Percentiles rank a stretch among this genome's conserved stretches.
These are phyloP conservation scores for Heteropelma amictum DNA, from an alignment of 2,888 invertebrate species.

Conservation along the genomic window DNA sequence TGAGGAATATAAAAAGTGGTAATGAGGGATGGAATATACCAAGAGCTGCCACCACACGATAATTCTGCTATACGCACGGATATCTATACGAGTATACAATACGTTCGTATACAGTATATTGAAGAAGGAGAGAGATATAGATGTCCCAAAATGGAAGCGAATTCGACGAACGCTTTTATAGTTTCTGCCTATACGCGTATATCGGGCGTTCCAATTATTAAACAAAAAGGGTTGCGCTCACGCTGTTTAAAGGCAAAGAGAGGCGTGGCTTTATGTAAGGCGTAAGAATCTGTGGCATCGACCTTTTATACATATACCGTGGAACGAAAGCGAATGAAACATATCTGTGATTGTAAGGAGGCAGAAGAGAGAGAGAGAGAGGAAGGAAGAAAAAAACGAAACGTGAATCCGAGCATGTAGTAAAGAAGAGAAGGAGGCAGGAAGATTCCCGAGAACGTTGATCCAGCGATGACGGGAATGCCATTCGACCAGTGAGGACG, in stretches of 20 bases:
- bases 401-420: constrained; percentile 30
- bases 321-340: constrained; percentile 50
- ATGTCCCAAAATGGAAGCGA: constrained; percentile 68
- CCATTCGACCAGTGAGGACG: constrained; percentile 65
- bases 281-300: constrained; percentile 36
- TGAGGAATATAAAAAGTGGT: too few relatives aligned
- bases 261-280: constrained; percentile 40
- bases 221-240: constrained; percentile 64
- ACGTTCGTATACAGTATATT: constrained; percentile 27
- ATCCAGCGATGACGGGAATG: constrained; percentile 71
- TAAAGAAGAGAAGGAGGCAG: constrained; percentile 42
- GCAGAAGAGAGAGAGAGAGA: constrained; percentile 27
- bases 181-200: constrained; percentile 58
- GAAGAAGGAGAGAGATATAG: constrained; percentile 44
- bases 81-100: neutral
- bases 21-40: too few relatives aligned
- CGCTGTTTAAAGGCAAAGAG: constrained; percentile 50
- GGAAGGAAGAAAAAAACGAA: constrained; percentile 16
- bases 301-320: constrained; percentile 48
- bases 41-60: too few relatives aligned
- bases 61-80: neutral
- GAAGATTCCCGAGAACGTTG: constrained; percentile 66
- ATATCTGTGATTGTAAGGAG: constrained; percentile 26
- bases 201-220: constrained; percentile 71
- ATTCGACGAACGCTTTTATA: constrained; percentile 68